Percentiles rank a stretch among this genome's conserved stretches.
Conservation (phyloP, 2,797 vertebrate genomes). For the Masticophis lateralis region DNA sequence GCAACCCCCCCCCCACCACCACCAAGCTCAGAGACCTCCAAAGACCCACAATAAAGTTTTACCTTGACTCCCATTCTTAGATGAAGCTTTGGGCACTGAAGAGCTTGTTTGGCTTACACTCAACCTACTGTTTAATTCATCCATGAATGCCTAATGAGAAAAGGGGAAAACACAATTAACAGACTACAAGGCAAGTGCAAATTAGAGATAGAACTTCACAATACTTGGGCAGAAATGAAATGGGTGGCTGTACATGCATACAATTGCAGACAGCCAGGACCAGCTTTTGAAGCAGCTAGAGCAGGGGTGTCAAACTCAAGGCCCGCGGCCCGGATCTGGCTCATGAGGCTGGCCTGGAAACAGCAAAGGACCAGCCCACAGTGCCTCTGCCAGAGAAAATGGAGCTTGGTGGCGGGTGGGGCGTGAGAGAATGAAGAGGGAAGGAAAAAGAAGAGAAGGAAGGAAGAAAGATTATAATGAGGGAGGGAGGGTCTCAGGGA, state of each 20-base stretch:
- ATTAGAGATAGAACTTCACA: neutral
- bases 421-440: too few relatives aligned
- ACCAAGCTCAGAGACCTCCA: neutral
- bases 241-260: neutral
- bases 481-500: too few relatives aligned
- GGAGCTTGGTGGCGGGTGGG: too few relatives aligned
- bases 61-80: slow-evolving; percentile 46
- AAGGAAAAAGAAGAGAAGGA: too few relatives aligned
- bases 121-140: slow-evolving; percentile 55
- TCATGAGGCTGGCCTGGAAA: too few relatives aligned
- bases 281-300: neutral
- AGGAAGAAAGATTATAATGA: too few relatives aligned
- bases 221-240: neutral
- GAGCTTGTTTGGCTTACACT: neutral
- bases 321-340: too few relatives aligned
- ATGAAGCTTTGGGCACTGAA: neutral
- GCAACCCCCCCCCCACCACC: too few relatives aligned
- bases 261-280: neutral
- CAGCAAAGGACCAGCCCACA: too few relatives aligned
- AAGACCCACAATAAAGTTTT: slow-evolving; percentile 27
- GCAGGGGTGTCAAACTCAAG: too few relatives aligned
- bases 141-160: slow-evolving; percentile 66
- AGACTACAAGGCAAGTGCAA: neutral
- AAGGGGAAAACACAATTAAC: slow-evolving; percentile 17
- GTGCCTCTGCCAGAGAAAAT: too few relatives aligned